These are phyloP conservation scores for Mizuhopecten yessoensis DNA, from an alignment of 1,140 invertebrate genomes.

Conservation along the genomic window DNA sequence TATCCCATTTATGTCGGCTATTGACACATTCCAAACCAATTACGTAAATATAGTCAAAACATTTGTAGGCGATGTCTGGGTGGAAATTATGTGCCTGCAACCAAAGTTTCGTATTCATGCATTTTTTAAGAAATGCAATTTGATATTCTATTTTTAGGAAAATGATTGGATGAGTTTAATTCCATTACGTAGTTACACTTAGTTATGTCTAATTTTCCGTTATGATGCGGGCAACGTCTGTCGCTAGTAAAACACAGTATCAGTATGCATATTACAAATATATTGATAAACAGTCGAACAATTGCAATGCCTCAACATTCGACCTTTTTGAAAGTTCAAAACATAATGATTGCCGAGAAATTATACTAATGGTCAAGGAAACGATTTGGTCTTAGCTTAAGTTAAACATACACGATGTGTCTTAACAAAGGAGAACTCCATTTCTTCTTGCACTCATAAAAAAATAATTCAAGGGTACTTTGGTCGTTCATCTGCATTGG, in stretches of 20 bases:
- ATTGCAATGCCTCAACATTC: background rate
- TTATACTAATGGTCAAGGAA: too few species aligned
- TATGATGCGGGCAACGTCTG: slow-evolving; percentile 4
- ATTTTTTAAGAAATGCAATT: slow-evolving; percentile 36
- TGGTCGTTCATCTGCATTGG: too few species aligned
- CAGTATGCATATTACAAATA: background rate
- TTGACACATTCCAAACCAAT: slow-evolving; percentile 20
- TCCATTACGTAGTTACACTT: slow-evolving; percentile 7
- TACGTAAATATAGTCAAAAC: slow-evolving; percentile 29
- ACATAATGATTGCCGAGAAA: too few species aligned
- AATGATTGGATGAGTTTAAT: background rate
- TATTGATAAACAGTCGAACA: background rate
- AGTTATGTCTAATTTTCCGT: background rate
- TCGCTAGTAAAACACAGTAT: background rate
- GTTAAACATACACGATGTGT: too few species aligned
- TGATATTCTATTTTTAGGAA: slow-evolving; percentile 20
- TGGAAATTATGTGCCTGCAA: background rate
- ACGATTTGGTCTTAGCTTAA: too few species aligned
- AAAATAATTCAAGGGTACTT: too few species aligned
- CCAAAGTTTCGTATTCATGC: background rate
- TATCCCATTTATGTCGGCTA: slow-evolving; percentile 11
- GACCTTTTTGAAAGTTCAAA: too few species aligned
- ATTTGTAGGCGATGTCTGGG: slow-evolving; percentile 2
- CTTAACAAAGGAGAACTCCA: too few species aligned
- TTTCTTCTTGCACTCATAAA: too few species aligned